Conservation (phyloP, 92 coral and sea anemone species). For the Umimayanthus chanpuru region DNA sequence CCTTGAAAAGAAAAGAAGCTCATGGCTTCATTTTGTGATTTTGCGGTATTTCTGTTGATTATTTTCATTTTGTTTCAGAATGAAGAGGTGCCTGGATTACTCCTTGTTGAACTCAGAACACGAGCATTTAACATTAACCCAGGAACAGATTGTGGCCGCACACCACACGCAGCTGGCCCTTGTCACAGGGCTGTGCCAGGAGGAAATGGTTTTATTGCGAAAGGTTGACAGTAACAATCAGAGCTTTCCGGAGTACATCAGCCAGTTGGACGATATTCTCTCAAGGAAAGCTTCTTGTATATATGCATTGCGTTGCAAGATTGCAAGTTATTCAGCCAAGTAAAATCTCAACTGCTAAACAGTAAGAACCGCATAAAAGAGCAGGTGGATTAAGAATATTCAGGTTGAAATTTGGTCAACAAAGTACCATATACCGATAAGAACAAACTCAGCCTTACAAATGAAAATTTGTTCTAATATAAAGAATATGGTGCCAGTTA, state of each 20-base stretch:
- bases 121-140: conserved; percentile 45
- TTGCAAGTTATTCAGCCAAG: conserved; percentile 53
- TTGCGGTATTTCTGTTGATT: background rate
- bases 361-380: too few relatives aligned
- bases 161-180: conserved; percentile 86
- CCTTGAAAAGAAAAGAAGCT: too few relatives aligned
- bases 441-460: too few relatives aligned
- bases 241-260: conserved; percentile 70
- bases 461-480: too few relatives aligned
- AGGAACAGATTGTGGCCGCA: conserved; percentile 81
- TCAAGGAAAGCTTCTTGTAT: conserved; percentile 71
- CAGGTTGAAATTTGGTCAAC: too few relatives aligned
- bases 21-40: too few relatives aligned
- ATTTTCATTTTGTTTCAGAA: background rate
- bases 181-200: conserved; percentile 80
- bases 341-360: background rate
- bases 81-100: conserved; percentile 5
- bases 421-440: too few relatives aligned
- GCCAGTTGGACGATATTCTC: conserved; percentile 77
- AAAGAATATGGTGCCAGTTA: too few relatives aligned
- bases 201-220: conserved; percentile 82
- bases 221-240: conserved; percentile 66
- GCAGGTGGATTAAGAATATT: too few relatives aligned
- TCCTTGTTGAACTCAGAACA: conserved; percentile 1
- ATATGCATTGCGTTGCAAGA: conserved; percentile 57